Evolutionary conservation across 1,140 invertebrate genomes (phyloP).

Genomic region (Drosophila willistoni): DNA sequence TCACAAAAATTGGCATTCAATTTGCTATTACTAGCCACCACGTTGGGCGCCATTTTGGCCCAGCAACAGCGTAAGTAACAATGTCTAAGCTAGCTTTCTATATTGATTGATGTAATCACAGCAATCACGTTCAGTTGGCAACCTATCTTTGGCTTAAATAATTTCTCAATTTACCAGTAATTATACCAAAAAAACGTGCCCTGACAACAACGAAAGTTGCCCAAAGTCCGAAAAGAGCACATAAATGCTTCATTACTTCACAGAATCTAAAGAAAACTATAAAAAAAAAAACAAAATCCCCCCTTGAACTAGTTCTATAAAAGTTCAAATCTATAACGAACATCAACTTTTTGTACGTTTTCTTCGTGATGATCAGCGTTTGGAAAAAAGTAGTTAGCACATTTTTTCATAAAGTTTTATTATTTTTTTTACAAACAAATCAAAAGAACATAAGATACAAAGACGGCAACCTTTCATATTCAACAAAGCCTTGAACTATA

Average conservation of each 20-base stretch:
- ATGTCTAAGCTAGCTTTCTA: not conserved
- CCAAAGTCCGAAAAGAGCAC: not conserved
- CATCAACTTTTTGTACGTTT: too few relatives aligned
- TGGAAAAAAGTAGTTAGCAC: not conserved
- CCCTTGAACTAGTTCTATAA: conserved; percentile 4
- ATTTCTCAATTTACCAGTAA: conserved; percentile 32
- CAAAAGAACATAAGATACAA: too few relatives aligned
- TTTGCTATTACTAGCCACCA: conserved; percentile 39
- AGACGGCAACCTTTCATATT: not conserved
- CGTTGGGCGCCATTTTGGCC: conserved; percentile 50
- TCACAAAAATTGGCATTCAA: conserved; percentile 55
- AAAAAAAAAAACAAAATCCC: not conserved
- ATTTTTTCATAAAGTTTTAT: not conserved
- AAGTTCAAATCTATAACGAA: not conserved
- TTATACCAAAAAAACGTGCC: conserved; percentile 43
- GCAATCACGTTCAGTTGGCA: not conserved
- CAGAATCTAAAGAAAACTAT: not conserved
- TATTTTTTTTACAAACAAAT: too few relatives aligned
- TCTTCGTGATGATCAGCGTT: not conserved
- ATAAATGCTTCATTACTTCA: not conserved
- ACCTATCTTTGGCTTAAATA: conserved; percentile 28
- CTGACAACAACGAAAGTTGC: conserved; percentile 47
- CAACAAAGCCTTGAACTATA: not conserved
- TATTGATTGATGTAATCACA: conserved; percentile 1
- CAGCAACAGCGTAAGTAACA: conserved; percentile 70